phyloP scores from a whole-genome alignment of 2,888 invertebrate genomes.

The Netelia inedita region DNA sequence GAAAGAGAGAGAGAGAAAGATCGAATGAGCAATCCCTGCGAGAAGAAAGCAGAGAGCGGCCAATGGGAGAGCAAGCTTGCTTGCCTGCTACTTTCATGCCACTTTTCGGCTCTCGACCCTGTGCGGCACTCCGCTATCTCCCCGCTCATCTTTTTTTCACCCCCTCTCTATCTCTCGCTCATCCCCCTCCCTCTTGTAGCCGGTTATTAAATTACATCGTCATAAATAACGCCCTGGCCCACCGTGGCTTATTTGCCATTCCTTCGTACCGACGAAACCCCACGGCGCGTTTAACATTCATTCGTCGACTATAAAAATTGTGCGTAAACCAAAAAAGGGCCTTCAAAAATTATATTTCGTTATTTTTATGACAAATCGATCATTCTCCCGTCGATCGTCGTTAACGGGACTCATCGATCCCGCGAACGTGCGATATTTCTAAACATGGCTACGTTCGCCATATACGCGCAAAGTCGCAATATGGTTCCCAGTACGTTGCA shows the following conservation, averaged over 20 bases:
- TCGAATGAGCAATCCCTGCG: slow-evolving; percentile 48
- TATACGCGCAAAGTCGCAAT: slow-evolving; percentile 73
- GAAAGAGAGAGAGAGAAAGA: slow-evolving; percentile 29
- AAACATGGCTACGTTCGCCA: slow-evolving; percentile 21
- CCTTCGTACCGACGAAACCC: slow-evolving; percentile 65
- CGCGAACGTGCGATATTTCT: neutral
- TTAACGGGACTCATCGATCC: neutral
- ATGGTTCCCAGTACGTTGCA: slow-evolving; percentile 73
- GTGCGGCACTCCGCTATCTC: slow-evolving; percentile 68
- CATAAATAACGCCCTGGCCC: slow-evolving; percentile 82
- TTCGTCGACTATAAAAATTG: neutral
- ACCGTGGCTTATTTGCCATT: slow-evolving; percentile 79
- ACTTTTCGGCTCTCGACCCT: slow-evolving; percentile 78
- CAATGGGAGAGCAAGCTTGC: slow-evolving; percentile 62
- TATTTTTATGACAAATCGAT: neutral
- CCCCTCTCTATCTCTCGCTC: neutral
- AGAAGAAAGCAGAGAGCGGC: slow-evolving; percentile 62
- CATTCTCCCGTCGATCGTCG: neutral
- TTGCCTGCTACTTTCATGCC: slow-evolving; percentile 81
- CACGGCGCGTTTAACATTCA: slow-evolving; percentile 65
- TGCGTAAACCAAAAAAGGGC: neutral
- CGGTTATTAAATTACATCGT: slow-evolving; percentile 84
- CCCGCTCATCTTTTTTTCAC: slow-evolving; percentile 74
- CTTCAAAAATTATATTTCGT: neutral
- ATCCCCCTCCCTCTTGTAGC: slow-evolving; percentile 67